Evolutionary conservation across 2,797 vertebrate species (phyloP).

Genomic region (Aphelocoma californica): DNA sequence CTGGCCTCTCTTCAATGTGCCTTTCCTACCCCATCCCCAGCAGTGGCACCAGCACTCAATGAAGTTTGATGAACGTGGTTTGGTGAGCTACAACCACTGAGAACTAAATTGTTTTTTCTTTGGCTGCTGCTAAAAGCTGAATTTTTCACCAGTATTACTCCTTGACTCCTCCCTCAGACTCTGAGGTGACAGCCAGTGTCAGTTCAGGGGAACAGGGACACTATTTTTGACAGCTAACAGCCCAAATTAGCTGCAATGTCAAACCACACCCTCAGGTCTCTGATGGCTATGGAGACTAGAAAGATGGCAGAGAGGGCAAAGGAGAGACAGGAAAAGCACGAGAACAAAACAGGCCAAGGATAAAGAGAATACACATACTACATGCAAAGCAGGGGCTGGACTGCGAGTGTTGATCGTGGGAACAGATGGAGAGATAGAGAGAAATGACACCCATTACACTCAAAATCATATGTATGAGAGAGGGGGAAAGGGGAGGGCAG

Average conservation of each 20-base stretch:
- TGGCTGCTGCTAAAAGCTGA: not conserved
- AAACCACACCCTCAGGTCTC: not conserved
- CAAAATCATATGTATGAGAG: not conserved
- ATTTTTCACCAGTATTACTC: not conserved
- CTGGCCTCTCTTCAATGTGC: not conserved
- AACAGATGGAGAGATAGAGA: constrained; percentile 56
- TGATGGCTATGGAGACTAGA: not conserved
- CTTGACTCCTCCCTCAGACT: not conserved
- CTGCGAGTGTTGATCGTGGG: constrained; percentile 25
- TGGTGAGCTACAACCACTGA: not conserved
- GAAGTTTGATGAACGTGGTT: not conserved
- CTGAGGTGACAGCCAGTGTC: not conserved
- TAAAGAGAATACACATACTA: constrained; percentile 12
- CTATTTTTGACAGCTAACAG: not conserved
- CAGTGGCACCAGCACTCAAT: not conserved
- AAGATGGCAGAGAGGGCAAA: not conserved
- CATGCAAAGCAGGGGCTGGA: constrained; percentile 54
- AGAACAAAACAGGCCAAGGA: constrained; percentile 46
- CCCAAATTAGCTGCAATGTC: not conserved
- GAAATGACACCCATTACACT: constrained; percentile 18
- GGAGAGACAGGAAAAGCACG: constrained; percentile 21
- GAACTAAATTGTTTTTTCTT: not conserved
- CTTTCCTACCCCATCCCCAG: not conserved
- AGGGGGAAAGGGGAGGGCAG: not conserved
- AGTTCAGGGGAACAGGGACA: not conserved